Base-by-base conservation (phyloP, 1,140 invertebrate genomes). In the Pseudomyrmex cubaensis region DNA sequence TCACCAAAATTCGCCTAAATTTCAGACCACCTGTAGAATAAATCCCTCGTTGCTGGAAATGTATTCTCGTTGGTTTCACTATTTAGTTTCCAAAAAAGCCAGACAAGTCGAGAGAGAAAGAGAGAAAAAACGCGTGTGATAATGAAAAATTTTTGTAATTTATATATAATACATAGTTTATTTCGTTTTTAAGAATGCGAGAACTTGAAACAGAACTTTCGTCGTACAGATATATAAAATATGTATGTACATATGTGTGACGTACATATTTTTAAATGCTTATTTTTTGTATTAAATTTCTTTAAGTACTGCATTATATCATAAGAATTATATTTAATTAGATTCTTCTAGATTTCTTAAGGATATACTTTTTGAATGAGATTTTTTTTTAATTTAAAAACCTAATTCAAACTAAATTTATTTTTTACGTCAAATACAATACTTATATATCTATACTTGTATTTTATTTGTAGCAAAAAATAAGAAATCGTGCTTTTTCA, bases 11-110 rank as follows among this genome's bases (percentile, higher is more conserved):
- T 80, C 76, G 66, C 66, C 66, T 80, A 80, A 80, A 80, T 80
- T 80, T 59, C 44, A 80, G 64, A 70, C 76, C 76, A 80, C 76
- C 76, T 80, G 76, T 80, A 80, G 76, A 70, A 80, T 80, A 80
- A 80, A 80, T 72, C 66, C 22, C n/a, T 70, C 54, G 7, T 57
- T 59, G 22, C 44, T 59, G 59, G 46, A 80, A 70, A 80, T 80
- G 13, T 50, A 70, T 15, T 80, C 76, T 48, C 54, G 22, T 56
- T 22, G 13, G 25, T 46, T 77, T 59, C n/a, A 22, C 25, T n/a
- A 17, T 69, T 69, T 35, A 57, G 70, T 78, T 70, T 72, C 22
- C 15, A 59, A 20, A 50, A 72, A 44, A 57, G 20, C 13, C 20
- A 62, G 5, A 62, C 7, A 46, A 17, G 20, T 17, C 9, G n/a